Base-by-base conservation (phyloP, 2,888 invertebrate genomes). In the Meta bourneti region DNA sequence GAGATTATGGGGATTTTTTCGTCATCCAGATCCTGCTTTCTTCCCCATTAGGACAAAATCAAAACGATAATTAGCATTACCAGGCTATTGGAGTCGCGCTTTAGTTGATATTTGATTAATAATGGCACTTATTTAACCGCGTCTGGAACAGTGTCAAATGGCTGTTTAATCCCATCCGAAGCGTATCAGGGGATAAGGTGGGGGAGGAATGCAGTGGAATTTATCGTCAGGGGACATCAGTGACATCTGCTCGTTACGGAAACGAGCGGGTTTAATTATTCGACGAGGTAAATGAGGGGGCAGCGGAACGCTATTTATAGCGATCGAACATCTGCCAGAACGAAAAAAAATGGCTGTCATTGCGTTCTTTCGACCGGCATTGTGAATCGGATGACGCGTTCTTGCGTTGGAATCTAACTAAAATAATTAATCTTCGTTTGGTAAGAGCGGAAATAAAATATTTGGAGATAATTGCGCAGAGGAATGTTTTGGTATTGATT, bases 231-330 rank as follows among this genome's bases (percentile, higher is more conserved):
- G 20, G 79, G 79, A 80, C 69, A 54, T 80, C 80, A 80, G 61
- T 34, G 61, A 34, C 80, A 61, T 80, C 61, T 80, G 80, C 80
- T 80, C 80, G 54, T 80, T 80, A 61, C 54, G 34, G 80, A 54
- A 80, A 80, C 69, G 80, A 61, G 80, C 52, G 61, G 80, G 61
- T 80, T 61, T 80, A 69, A 80, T 80, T 80, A 80, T 80, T 61
- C 80, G 80, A 61, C 13, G 80, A 80, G 61, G 19, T 61, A 61
- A 61, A 61, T 61, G 61, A 61, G 61, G 61, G 61, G 61, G 61
- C 61, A 61, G 61, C 11, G 61, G 61, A 16, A 16, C 61, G 61
- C 61, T 61, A 61, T 61, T 61, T 61, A 61, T 61, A 61, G 61
- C 61, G 13, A 16, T 61, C 61, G 9, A 61, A 9, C 61, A 61